Conservation (phyloP, 2,113 vertebrate genomes). For the Pyrgilauda ruficollis region DNA sequence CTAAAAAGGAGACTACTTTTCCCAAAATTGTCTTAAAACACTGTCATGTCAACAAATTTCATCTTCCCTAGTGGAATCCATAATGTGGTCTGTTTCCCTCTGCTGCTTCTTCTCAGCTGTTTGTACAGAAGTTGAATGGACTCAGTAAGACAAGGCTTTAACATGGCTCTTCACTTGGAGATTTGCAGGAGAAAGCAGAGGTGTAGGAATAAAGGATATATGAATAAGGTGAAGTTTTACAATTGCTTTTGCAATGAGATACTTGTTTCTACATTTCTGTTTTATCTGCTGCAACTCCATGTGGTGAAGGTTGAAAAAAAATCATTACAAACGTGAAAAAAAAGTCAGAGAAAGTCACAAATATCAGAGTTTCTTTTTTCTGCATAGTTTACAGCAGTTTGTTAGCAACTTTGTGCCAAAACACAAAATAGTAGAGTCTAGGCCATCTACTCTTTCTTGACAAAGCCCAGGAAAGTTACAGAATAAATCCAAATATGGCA, state of each 20-base stretch:
- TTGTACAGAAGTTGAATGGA: background rate
- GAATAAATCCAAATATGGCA: background rate
- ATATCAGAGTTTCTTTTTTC: background rate
- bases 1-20: background rate
- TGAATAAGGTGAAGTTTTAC: background rate
- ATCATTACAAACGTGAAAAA: background rate
- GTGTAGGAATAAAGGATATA: background rate
- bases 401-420: background rate
- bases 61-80: background rate
- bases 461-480: background rate
- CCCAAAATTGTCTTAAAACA: background rate
- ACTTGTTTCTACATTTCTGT: background rate
- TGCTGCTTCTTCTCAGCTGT: background rate
- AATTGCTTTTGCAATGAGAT: background rate
- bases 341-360: background rate
- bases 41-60: background rate
- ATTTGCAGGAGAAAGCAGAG: background rate
- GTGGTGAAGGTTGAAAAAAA: background rate
- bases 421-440: background rate
- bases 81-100: background rate
- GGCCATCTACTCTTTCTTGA: background rate
- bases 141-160: background rate
- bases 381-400: background rate
- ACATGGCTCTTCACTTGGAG: background rate
- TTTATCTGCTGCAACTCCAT: rapidly evolving